Base-by-base conservation (phyloP, 2,888 invertebrate genomes). In the Agrochola circellaris region DNA sequence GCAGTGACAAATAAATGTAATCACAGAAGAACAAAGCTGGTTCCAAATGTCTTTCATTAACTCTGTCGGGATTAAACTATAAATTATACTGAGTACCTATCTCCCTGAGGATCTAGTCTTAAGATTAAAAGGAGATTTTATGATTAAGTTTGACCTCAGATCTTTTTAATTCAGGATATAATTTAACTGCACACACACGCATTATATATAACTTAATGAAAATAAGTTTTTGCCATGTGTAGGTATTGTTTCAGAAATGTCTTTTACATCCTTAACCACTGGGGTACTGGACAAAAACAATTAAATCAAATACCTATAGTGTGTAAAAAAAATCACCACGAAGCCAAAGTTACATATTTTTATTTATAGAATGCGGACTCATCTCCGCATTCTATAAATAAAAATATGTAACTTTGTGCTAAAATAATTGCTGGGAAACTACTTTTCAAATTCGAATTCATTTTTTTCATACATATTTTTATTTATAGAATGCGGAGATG, bases 31-130 rank as follows among this genome's bases (percentile, higher is more conserved):
- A 82, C 75, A 76, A 83, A 81, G 75, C 72, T 69, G 68, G 81
- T 75, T 54, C 67, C 42, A 86, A 69, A 69, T 77, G 75, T 51
- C 72, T 84, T 85, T 77, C 78, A 85, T 85, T 86, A 79, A 62
- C 67, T 73, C 48, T 61, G 71, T 69, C 74, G 58, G 51, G 74
- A 86, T 85, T 81, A 72, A 83, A 81, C 84, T 81, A 86, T 85
- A 84, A 83, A 85, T 86, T 85, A 74, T 75, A 68, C 69, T 56
- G 75, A 75, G 62, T 34, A 61, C 61, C 67, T 62, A 68, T 71
- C 64, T 73, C 62, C 67, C 60, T 17, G 11, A 20, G 48, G 56
- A n/a, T 23, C 30, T 68, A 9, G 34, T 65, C 56, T 82, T 72
- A 48, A 61, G 64, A 73, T 73, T 73, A 70, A 81, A 69, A 65